A percentile compares a stretch with the other conserved stretches of the same genome.
These are phyloP conservation scores for Styela clava DNA, from an alignment of 23 tunicate species.

Conservation along the genomic window DNA sequence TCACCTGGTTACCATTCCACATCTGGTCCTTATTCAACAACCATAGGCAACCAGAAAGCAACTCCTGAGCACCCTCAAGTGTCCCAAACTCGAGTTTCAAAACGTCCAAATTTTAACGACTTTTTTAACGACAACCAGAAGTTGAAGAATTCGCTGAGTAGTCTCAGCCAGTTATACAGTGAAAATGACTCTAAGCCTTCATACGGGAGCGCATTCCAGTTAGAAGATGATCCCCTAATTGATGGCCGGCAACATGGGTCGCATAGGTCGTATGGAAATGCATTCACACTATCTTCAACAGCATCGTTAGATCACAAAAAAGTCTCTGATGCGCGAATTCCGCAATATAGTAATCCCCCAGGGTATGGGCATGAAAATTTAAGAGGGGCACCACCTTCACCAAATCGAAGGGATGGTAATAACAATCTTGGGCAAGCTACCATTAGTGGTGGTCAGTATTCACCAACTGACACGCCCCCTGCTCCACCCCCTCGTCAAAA, in stretches of 20 bases:
- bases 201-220: slow-evolving; percentile 8
- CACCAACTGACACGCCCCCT: not conserved
- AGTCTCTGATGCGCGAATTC: not conserved
- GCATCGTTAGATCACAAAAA: not conserved
- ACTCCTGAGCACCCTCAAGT: not conserved
- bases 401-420: not conserved
- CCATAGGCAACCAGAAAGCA: not conserved
- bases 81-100: not conserved
- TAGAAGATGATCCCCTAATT: not conserved
- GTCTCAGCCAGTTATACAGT: not conserved
- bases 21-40: not conserved
- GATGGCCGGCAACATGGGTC: not conserved
- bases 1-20: not conserved
- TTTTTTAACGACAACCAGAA: slow-evolving; percentile 21
- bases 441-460: not conserved
- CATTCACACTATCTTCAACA: not conserved
- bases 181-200: not conserved
- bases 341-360: not conserved
- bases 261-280: not conserved
- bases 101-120: not conserved
- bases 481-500: slow-evolving; percentile 8
- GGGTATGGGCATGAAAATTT: not conserved
- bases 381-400: not conserved
- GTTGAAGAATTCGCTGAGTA: slow-evolving; percentile 2
- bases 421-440: not conserved